These are phyloP conservation scores for Eretmocerus hayati DNA, from an alignment of 2,888 invertebrate species.

Conservation along the genomic window DNA sequence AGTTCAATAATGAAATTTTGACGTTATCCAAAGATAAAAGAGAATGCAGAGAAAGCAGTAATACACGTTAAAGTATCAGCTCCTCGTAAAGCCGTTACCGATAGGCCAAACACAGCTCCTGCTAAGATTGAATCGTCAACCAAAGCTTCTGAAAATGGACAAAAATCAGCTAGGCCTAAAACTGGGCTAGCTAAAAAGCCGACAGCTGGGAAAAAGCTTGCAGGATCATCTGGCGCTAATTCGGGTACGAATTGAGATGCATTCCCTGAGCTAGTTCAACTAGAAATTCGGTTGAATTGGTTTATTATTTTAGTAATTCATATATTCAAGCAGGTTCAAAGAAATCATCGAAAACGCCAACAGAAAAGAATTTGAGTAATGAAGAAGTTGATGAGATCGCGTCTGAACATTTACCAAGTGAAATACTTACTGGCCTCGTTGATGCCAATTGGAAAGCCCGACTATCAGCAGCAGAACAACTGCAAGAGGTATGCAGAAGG, in stretches of 20 bases:
- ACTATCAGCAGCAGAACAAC: constrained; percentile 66
- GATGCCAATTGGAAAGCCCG: constrained; percentile 84
- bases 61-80: constrained; percentile 66
- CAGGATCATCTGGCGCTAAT: constrained; percentile 29
- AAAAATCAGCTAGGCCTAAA: constrained; percentile 34
- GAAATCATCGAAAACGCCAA: constrained; percentile 36
- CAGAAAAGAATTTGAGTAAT: constrained; percentile 62
- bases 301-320: not conserved
- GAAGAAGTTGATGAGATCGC: constrained; percentile 76
- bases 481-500: constrained; percentile 48
- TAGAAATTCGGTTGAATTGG: too few species aligned
- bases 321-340: constrained; percentile 15
- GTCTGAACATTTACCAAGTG: constrained; percentile 57
- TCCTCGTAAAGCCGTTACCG: constrained; percentile 53
- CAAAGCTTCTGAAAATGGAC: constrained; percentile 21
- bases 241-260: too few species aligned
- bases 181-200: constrained; percentile 38
- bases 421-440: constrained; percentile 59
- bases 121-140: constrained; percentile 44
- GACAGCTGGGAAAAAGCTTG: constrained; percentile 23
- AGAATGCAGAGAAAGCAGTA: constrained; percentile 87
- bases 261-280: too few species aligned
- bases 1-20: too few species aligned
- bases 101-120: constrained; percentile 52
- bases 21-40: constrained; percentile 60